A percentile compares a stretch with the other conserved stretches of the same genome.
phyloP scores from a whole-genome alignment of 2,888 invertebrate species.

The Clanis bilineata region DNA sequence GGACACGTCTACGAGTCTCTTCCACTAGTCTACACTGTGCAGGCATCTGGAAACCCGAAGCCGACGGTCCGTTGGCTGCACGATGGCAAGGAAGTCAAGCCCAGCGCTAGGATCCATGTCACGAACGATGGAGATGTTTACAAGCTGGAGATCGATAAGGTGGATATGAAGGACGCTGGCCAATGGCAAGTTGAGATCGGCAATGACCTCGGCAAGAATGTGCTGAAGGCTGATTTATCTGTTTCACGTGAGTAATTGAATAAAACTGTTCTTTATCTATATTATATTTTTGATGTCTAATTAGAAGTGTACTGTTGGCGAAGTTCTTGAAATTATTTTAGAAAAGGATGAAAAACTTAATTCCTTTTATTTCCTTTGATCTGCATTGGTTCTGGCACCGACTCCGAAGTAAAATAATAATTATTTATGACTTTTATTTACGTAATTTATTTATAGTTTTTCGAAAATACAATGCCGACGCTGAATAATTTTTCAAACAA shows the following conservation, averaged over 20 bases:
- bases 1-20: slow-evolving; percentile 90
- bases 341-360: too few relatives aligned
- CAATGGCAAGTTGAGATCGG: slow-evolving; percentile 91
- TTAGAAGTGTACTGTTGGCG: not conserved
- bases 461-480: too few relatives aligned
- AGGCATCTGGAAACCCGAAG: slow-evolving; percentile 89
- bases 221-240: slow-evolving; percentile 86
- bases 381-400: too few relatives aligned
- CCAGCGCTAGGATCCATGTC: slow-evolving; percentile 84
- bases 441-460: too few relatives aligned
- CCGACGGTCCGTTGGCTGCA: slow-evolving; percentile 91
- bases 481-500: too few relatives aligned
- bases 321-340: not conserved
- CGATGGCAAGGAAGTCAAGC: slow-evolving; percentile 87
- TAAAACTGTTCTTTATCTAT: not conserved
- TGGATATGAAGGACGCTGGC: slow-evolving; percentile 88
- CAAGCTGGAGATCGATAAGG: slow-evolving; percentile 87
- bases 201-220: slow-evolving; percentile 92
- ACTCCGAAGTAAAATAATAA: too few relatives aligned
- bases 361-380: too few relatives aligned
- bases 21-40: slow-evolving; percentile 89
- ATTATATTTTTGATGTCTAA: not conserved
- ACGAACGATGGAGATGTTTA: slow-evolving; percentile 87
- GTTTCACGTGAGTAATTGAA: slow-evolving; percentile 84
- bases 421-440: too few relatives aligned